Base-by-base conservation (phyloP, 2,888 invertebrate species). In the Drosophila colorata region DNA sequence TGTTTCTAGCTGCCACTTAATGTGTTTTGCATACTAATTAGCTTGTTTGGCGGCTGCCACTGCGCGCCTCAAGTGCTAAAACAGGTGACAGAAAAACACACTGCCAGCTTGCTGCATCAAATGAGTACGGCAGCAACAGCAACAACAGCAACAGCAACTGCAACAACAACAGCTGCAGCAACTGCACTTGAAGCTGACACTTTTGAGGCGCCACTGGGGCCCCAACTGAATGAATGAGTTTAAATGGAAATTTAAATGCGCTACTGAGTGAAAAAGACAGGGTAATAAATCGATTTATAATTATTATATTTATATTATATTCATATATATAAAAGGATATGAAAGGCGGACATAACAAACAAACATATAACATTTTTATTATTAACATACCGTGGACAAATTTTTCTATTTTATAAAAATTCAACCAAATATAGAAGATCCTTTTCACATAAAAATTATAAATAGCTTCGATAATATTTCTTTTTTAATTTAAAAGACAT, bases 11-110 rank as follows among this genome's bases (percentile, higher is more conserved):
- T 76, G 86, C 80, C 88, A 88, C 83, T 83, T 86, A 82, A 82
- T 88, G 88, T 82, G 78, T 77, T 83, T 86, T 82, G 86, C 83
- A 68, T 82, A 88, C 83, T 83, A 83, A 83, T 83, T 83, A 83
- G 83, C 88, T 82, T 79, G 88, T 82, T 82, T 87, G 88, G 68
- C 86, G 66, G 74, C 82, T 69, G 66, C 65, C 70, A 59, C 67
- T 44, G 65, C 55, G 49, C 56, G 56, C 59, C 69, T 83, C 78
- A 83, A 83, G 83, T 88, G 86, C 59, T 60, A 61, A 49, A 87
- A 71, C 64, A 85, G 86, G 83, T 85, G 88, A 83, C 83, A 72
- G 68, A 13, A 65, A 67, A 78, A 65, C 71, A 70, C 75, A 59
- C 59, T 58, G 67, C 40, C 33, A 78, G 78, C 69, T 79, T 68